Conservation (phyloP, 2,888 invertebrate species). For the Invenusta paracnida region DNA sequence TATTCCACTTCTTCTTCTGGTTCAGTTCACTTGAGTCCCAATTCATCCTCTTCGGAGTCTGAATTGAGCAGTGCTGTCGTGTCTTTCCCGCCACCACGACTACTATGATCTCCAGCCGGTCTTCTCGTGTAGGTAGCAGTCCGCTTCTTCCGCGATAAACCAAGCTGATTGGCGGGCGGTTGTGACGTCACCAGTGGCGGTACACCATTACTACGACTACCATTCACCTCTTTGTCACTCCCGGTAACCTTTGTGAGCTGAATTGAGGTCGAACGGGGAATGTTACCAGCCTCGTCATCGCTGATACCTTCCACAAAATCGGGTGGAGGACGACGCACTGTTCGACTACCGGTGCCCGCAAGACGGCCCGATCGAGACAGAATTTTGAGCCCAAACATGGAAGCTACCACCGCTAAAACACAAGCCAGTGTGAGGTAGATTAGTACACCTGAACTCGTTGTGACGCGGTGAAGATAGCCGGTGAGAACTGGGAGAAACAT, state of each 20-base stretch:
- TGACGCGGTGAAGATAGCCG: conserved; percentile 30
- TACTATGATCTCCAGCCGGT: too few species aligned
- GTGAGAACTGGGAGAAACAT: conserved; percentile 7
- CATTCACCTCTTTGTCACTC: too few species aligned
- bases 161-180: too few species aligned
- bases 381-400: not conserved
- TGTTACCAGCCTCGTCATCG: not conserved
- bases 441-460: not conserved
- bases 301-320: not conserved
- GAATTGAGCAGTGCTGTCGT: too few species aligned
- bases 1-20: too few species aligned
- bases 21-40: too few species aligned
- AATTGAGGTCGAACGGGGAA: not conserved
- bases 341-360: not conserved
- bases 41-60: too few species aligned
- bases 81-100: too few species aligned
- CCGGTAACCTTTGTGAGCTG: not conserved
- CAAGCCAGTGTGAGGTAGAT: conserved; percentile 7
- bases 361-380: not conserved
- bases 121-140: too few species aligned
- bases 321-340: not conserved
- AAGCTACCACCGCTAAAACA: not conserved
- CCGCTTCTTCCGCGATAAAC: too few species aligned
- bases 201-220: too few species aligned
- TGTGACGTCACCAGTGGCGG: too few species aligned